Base-by-base conservation (phyloP, 2,888 invertebrate genomes). In the Drosophila affinis region DNA sequence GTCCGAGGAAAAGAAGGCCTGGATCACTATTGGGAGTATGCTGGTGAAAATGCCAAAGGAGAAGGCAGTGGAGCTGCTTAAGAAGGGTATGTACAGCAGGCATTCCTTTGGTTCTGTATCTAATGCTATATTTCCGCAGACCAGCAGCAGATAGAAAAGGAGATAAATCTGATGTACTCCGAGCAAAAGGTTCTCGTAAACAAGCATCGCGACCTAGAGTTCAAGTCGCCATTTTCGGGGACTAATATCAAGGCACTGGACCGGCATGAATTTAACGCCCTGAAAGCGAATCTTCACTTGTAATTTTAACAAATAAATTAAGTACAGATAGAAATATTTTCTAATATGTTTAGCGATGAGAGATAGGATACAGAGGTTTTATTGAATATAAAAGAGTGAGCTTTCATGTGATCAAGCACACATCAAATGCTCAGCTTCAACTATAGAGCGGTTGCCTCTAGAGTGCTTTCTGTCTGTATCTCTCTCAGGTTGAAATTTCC, bases 21-120 rank as follows among this genome's bases (percentile, higher is more conserved):
- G 92, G 92, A 91, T 89, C 9, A 91, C 92, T 4, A 75, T 92
- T 18, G 92, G 92, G 9, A 91, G 91, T 62, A 89, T 92, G 78
- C 59, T 92, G 51, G 79, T 92, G 0, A 92, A 92, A 77, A 70
- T 92, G 77, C 75, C 89, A 17, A 72, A 79, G 1, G 69, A 77
- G 0, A 88, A 85, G 18, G 92, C 92, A 3, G 59, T 91, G n/a
- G 78, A 90, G 39, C 59, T 92, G 52, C 70, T 92, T 0, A 90
- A 87, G 45, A 90, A 90, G 63, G 92, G 92, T 92, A 62, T 39
- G 45, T 10, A 24, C 60, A 9, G 21, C 24, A 9, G 39, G 2
- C 14, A n/a, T 7, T n/a, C 39, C 39, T 14, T n/a, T 39, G n/a
- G 7, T 39, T 39, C 0, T 29, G 29, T 7, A 39, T n/a, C n/a